Evolutionary conservation across 1,140 invertebrate species (phyloP), one percentile per base, ranked within the genome.

Genomic region (Choristoneura fumiferana): DNA sequence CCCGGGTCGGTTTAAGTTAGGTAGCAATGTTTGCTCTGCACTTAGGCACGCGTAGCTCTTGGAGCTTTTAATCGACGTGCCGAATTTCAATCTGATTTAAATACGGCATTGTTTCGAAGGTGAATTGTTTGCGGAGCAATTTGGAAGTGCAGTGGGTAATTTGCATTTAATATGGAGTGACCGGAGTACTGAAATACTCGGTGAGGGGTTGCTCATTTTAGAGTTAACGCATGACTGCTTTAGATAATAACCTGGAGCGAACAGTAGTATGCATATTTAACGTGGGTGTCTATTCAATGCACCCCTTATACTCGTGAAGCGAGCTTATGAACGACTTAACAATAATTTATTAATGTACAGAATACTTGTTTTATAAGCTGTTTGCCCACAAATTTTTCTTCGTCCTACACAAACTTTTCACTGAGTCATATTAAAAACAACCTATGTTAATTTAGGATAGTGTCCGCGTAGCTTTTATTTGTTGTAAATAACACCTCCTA

Each of bases 71-170:
- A 85, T 84, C 80, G 81, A 84, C 84, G 79, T 83, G 78, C 81
- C 72, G 77, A 84, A 85, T 85, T 85, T 84, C 78, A 86, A 82
- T 84, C 67, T 79, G 73, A 86, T 84, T 86, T 84, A 86, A 84
- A 86, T 84, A 78, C 76, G 77, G 57, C 39, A 85, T 85, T 85
- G 82, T 85, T 81, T 71, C 78, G 81, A 81, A 75, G 78, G 77
- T 68, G 69, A 70, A 82, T 81, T 75, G 64, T 70, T 67, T 73
- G 73, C 68, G 38, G 12, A 36, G 18, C 36, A 73, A 66, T 67
- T 63, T 71, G 57, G 61, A 66, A 70, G 71, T 65, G 60, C 66
- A 76, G 64, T 73, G 64, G 18, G 34, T 66, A 62, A 69, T 53
- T 63, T 57, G 58, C 54, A 60, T 67, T 70, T 72, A 74, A 84